phyloP scores from a whole-genome alignment of 2,888 invertebrate genomes.

The Oxycera nigricornis region DNA sequence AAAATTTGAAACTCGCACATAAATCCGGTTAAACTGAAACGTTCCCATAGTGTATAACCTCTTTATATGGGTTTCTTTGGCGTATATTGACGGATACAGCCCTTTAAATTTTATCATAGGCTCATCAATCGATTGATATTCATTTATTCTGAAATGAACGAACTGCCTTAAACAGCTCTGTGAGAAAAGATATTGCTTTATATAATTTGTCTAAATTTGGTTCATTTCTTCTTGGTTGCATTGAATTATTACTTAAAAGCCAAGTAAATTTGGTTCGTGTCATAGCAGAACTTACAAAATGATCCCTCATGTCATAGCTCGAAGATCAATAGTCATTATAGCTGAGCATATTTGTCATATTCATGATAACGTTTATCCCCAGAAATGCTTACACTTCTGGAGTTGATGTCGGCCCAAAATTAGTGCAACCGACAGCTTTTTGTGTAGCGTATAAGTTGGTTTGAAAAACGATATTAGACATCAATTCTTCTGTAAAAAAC shows the following conservation, averaged over 20 bases:
- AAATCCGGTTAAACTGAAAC: no score
- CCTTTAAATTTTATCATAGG: background rate
- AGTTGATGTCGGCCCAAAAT: background rate
- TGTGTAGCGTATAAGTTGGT: background rate
- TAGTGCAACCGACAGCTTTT: background rate
- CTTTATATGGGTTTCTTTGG: background rate
- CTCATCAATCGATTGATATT: background rate
- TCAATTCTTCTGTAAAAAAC: no score
- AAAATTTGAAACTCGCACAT: slow-evolving; percentile 41
- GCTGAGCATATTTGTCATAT: background rate
- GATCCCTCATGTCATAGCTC: background rate
- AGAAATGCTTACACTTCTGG: no score
- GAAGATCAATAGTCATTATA: background rate
- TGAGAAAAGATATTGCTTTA: background rate
- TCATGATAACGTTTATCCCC: no score
- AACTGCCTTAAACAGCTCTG: background rate
- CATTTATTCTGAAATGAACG: background rate
- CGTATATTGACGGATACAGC: background rate
- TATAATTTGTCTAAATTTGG: background rate
- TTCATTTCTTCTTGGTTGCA: no score
- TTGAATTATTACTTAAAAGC: no score
- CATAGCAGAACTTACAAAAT: background rate
- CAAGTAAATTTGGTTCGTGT: background rate
- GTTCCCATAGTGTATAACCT: no score
- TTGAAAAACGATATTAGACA: no score